Conservation (phyloP, 2,888 invertebrate species). For the Macrosoma leucophasiata region DNA sequence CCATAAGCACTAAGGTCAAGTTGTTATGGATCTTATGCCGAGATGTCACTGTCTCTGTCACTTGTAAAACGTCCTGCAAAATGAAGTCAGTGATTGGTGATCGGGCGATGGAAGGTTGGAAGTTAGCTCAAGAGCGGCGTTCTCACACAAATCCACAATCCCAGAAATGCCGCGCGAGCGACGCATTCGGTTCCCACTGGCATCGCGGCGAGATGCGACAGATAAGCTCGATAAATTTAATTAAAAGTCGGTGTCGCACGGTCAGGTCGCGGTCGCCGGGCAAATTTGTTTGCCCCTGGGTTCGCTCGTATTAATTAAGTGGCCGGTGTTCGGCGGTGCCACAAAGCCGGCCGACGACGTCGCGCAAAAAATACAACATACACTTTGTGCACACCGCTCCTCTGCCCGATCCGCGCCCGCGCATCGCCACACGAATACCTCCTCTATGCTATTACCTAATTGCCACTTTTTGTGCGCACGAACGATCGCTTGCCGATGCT, state of each 20-base stretch:
- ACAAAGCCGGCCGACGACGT: constrained; percentile 34
- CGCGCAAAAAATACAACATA: constrained; percentile 25
- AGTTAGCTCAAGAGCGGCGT: too few species aligned
- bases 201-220: constrained; percentile 38
- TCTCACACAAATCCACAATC: constrained; percentile 55
- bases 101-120: constrained; percentile 15
- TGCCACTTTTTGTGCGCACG: constrained; percentile 9
- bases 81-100: constrained; percentile 23
- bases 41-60: too few species aligned
- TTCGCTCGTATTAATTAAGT: constrained; percentile 58
- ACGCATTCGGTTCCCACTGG: constrained; percentile 60
- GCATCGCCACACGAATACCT: constrained; percentile 7
- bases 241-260: constrained; percentile 50
- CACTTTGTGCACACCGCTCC: constrained; percentile 10
- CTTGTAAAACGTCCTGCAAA: too few species aligned
- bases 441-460: constrained; percentile 15
- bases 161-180: constrained; percentile 46
- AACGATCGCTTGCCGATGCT: too few species aligned
- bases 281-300: constrained; percentile 60
- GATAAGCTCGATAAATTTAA: constrained; percentile 72
- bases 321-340: too few species aligned
- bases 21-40: too few species aligned
- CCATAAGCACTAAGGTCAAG: too few species aligned
- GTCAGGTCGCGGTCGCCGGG: constrained; percentile 29
- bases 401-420: neutral